phyloP scores from a whole-genome alignment of 1,140 invertebrate genomes.

The Popillia japonica region DNA sequence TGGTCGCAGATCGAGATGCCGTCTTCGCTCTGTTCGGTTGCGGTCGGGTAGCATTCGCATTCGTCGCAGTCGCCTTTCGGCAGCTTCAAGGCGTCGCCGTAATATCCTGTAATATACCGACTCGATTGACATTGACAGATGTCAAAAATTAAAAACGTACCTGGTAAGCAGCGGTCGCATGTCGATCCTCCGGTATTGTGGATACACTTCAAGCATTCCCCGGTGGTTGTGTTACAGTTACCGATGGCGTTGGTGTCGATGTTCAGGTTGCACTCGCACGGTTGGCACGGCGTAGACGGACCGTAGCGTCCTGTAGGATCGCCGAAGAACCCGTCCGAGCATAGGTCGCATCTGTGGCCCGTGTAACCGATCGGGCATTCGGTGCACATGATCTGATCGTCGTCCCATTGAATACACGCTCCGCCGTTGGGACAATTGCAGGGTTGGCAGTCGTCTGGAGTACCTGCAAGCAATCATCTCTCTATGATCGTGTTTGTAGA shows the following conservation, averaged over 20 bases:
- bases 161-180: constrained; percentile 90
- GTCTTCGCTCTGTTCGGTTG: constrained; percentile 74
- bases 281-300: constrained; percentile 73
- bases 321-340: constrained; percentile 94
- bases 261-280: constrained; percentile 95
- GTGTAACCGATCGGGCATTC: constrained; percentile 94
- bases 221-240: constrained; percentile 92
- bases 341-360: constrained; percentile 89
- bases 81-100: constrained; percentile 85
- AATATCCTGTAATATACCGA: constrained; percentile 74
- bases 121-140: background rate
- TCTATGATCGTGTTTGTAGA: no score
- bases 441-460: constrained; percentile 85
- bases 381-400: constrained; percentile 86
- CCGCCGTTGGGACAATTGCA: constrained; percentile 96
- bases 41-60: constrained; percentile 84
- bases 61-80: constrained; percentile 90
- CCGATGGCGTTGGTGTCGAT: constrained; percentile 94
- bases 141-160: constrained; percentile 59
- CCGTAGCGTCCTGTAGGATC: constrained; percentile 80
- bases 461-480: constrained; percentile 66
- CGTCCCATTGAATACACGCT: constrained; percentile 87
- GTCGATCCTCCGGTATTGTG: constrained; percentile 91
- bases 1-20: constrained; percentile 83
- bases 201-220: constrained; percentile 96